These are phyloP conservation scores for Drosophila leontia DNA, from an alignment of 1,140 invertebrate genomes.

Conservation along the genomic window DNA sequence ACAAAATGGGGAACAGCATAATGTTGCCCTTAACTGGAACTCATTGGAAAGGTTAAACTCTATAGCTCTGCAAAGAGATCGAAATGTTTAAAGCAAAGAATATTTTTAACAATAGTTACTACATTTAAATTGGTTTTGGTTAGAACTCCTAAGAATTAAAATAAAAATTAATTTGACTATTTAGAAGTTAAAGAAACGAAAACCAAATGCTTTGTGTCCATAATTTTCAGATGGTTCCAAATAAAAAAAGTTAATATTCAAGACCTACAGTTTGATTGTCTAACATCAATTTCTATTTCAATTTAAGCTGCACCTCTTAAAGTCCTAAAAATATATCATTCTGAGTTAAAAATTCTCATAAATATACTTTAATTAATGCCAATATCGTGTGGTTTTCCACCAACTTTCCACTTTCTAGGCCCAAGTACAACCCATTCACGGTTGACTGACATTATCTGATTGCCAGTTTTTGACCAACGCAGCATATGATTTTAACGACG, in stretches of 20 bases:
- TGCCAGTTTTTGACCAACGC: slow-evolving; percentile 64
- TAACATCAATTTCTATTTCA: not conserved
- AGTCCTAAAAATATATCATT: not conserved
- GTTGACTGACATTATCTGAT: slow-evolving; percentile 21
- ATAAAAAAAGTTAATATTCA: not conserved
- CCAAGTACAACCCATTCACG: slow-evolving; percentile 5
- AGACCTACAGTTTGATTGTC: not conserved
- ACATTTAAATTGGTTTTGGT: not conserved
- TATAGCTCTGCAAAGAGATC: slow-evolving; percentile 32
- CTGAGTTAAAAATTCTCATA: not conserved
- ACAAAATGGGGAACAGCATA: slow-evolving; percentile 24
- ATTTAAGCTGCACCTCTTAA: not conserved
- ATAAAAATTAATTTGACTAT: too few species aligned
- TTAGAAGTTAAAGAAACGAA: too few species aligned
- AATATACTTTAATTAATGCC: not conserved
- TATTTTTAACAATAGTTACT: too few species aligned
- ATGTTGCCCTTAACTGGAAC: slow-evolving; percentile 22
- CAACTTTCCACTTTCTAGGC: not conserved
- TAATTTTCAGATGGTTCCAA: too few species aligned
- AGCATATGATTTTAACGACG: slow-evolving; percentile 77
- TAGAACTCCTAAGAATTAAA: not conserved
- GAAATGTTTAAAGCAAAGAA: slow-evolving; percentile 32
- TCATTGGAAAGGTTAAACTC: slow-evolving; percentile 11
- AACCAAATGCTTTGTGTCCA: too few species aligned
- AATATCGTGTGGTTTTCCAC: not conserved